phyloP scores from a whole-genome alignment of 1,140 invertebrate species.

The Trachymyrmex septentrionalis region DNA sequence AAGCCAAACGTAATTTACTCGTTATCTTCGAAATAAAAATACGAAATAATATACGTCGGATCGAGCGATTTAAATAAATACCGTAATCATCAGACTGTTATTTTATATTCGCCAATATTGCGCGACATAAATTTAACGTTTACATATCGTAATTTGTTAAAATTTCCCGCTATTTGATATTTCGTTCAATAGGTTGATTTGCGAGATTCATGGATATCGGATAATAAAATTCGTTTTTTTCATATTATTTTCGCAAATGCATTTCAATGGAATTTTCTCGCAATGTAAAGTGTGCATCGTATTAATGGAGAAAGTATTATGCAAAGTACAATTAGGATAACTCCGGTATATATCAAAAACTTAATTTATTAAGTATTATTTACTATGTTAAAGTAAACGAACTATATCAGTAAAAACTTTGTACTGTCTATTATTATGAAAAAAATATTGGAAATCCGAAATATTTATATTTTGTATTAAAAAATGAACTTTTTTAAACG shows the following conservation, averaged over 20 bases:
- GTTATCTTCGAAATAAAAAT: not conserved
- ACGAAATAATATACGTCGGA: not conserved
- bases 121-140: not conserved
- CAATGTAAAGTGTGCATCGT: not conserved
- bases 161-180: not conserved
- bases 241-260: not conserved
- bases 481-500: no score
- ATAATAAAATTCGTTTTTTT: not conserved
- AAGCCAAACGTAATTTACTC: not conserved
- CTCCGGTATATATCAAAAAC: no score
- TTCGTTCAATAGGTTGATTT: not conserved
- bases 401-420: no score
- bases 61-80: not conserved
- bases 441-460: no score
- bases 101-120: conserved; percentile 4
- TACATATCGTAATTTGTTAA: not conserved
- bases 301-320: not conserved
- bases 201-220: not conserved
- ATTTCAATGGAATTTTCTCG: not conserved
- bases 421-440: no score
- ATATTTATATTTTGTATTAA: no score
- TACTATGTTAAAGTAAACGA: no score
- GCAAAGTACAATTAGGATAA: not conserved
- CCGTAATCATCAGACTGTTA: not conserved
- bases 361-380: no score